Percentiles rank a stretch among this genome's conserved stretches.
Conservation (phyloP, 2,888 invertebrate genomes). For the Galerucella nymphaeae region DNA sequence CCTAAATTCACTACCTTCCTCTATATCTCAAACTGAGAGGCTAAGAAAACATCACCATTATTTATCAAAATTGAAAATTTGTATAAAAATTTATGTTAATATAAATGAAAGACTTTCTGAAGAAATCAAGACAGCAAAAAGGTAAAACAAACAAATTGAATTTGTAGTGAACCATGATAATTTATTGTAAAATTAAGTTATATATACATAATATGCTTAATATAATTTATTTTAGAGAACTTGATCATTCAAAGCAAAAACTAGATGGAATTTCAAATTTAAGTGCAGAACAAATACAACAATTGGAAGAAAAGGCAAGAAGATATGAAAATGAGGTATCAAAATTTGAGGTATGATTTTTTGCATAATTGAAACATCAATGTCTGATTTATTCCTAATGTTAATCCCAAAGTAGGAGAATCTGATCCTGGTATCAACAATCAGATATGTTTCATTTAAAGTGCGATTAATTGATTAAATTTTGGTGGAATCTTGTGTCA, state of each 20-base stretch:
- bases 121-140: constrained; percentile 53
- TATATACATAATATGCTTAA: no score
- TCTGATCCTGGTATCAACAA: no score
- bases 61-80: constrained; percentile 54
- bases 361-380: background rate
- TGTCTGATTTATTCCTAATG: no score
- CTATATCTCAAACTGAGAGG: constrained; percentile 51
- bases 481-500: no score
- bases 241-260: constrained; percentile 38
- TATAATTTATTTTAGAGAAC: constrained; percentile 41
- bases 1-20: constrained; percentile 14
- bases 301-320: constrained; percentile 54
- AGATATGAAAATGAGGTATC: constrained; percentile 56
- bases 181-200: no score
- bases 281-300: constrained; percentile 40
- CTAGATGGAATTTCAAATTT: constrained; percentile 40
- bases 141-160: constrained; percentile 43
- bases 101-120: constrained; percentile 53
- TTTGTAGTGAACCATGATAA: no score
- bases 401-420: no score
- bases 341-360: constrained; percentile 55
- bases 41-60: constrained; percentile 53
- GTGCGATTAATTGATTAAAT: no score
- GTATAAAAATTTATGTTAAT: constrained; percentile 54
- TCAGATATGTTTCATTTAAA: no score